Evolutionary conservation across 1,140 invertebrate genomes (phyloP).

Genomic region (Eurosta solidaginis): DNA sequence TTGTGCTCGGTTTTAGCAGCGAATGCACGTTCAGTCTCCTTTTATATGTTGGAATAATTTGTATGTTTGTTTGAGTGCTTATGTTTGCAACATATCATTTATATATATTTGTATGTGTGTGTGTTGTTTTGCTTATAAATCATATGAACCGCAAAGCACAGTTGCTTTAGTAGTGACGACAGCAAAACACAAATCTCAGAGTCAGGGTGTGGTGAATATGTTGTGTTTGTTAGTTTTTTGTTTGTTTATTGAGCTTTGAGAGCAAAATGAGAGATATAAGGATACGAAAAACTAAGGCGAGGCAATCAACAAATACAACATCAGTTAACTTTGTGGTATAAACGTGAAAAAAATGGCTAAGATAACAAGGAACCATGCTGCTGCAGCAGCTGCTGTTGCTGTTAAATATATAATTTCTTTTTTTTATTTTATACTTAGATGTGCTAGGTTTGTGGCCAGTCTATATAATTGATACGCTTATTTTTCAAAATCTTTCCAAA

Average conservation of each 20-base stretch:
- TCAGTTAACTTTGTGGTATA: not conserved
- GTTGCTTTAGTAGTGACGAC: not conserved
- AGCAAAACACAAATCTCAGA: constrained; percentile 44
- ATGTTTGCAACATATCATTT: too few relatives aligned
- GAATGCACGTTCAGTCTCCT: not conserved
- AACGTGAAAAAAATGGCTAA: not conserved
- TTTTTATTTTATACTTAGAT: too few relatives aligned
- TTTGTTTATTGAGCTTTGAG: not conserved
- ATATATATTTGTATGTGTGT: constrained; percentile 1
- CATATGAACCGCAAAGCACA: not conserved
- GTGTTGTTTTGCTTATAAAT: not conserved
- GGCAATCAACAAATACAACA: not conserved
- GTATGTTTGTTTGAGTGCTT: too few relatives aligned
- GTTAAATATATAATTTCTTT: too few relatives aligned
- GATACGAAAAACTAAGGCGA: not conserved
- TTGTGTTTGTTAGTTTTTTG: not conserved
- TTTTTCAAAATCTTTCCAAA: too few relatives aligned
- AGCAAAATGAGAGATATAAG: not conserved
- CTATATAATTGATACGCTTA: too few relatives aligned
- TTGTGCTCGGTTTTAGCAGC: not conserved
- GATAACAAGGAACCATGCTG: too few relatives aligned
- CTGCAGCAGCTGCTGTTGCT: too few relatives aligned
- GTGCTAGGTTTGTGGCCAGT: too few relatives aligned
- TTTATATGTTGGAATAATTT: too few relatives aligned
- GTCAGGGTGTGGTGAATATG: constrained; percentile 58